phyloP scores from a whole-genome alignment of 2,113 vertebrate genomes.

The Stomatorhinus ivindoensis region DNA sequence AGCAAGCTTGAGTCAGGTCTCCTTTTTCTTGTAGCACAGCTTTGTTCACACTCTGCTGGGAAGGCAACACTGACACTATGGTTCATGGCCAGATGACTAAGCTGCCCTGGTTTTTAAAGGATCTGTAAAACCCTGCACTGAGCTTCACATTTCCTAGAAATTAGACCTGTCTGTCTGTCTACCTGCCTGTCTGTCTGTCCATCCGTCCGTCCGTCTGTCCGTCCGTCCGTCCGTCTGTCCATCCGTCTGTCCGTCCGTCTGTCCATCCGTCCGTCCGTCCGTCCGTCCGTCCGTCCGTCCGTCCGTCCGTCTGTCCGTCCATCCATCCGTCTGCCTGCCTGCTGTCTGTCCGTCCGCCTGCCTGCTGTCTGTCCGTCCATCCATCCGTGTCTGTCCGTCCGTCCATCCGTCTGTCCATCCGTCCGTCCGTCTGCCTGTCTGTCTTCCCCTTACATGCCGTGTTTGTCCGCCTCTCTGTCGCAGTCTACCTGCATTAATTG shows the following conservation, averaged over 20 bases:
- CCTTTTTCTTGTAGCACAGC: not conserved
- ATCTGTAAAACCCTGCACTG: not conserved
- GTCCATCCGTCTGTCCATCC: not conserved
- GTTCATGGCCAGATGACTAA: not conserved
- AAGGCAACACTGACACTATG: not conserved
- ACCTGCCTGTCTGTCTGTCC: not conserved
- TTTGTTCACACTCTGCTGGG: not conserved
- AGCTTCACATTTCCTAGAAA: not conserved
- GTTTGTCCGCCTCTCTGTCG: not conserved
- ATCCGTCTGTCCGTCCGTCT: not conserved
- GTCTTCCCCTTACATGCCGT: not conserved
- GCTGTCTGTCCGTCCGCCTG: not conserved
- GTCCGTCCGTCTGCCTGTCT: not conserved
- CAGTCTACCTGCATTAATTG: not conserved
- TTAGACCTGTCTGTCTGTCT: not conserved
- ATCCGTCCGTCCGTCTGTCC: no score
- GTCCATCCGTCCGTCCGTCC: not conserved
- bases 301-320: rapidly evolving
- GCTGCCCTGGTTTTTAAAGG: not conserved
- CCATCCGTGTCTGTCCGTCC: not conserved
- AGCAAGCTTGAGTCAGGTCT: not conserved
- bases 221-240: no score
- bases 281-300: no score
- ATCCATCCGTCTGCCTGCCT: rapidly evolving
- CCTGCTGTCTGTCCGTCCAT: no score